Percentiles rank a stretch among this genome's conserved stretches.
phyloP scores from a whole-genome alignment of 2,797 vertebrate species.

The Cuculus canorus region DNA sequence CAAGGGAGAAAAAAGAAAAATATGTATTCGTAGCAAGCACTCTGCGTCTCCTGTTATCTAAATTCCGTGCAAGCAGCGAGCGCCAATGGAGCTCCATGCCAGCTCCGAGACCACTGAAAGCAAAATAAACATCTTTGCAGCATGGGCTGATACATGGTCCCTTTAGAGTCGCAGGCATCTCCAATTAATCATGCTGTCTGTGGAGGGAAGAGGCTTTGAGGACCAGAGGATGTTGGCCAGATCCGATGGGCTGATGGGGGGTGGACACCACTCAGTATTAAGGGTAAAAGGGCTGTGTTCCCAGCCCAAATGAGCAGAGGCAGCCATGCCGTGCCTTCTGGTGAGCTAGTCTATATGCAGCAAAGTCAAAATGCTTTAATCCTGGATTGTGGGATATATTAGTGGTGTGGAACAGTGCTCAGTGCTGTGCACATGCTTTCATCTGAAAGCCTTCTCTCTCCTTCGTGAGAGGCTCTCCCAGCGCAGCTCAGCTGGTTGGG shows the following conservation, averaged over 20 bases:
- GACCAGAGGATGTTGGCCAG: not conserved
- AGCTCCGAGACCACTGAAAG: conserved; percentile 9
- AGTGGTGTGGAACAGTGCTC: not conserved
- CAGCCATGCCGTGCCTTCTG: not conserved
- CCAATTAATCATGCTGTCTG: conserved; percentile 51
- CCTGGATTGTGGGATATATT: not conserved
- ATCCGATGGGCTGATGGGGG: not conserved
- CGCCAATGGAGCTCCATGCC: not conserved
- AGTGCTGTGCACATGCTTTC: fast-evolving
- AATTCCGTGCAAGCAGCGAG: not conserved
- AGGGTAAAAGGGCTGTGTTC: not conserved
- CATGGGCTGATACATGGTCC: not conserved
- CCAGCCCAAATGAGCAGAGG: not conserved
- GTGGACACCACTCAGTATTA: not conserved
- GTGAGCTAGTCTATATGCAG: not conserved
- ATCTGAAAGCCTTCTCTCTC: not conserved
- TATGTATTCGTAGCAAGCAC: not conserved
- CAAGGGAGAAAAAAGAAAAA: conserved; percentile 39
- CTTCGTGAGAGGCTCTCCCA: not conserved
- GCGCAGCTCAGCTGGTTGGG: not conserved
- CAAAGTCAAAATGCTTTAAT: not conserved
- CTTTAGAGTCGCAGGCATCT: conserved; percentile 20
- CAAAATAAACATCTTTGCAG: conserved; percentile 60
- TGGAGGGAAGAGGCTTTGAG: conserved; percentile 21
- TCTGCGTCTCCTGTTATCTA: conserved; percentile 8